A percentile compares a stretch with the other conserved stretches of the same genome.
These are phyloP conservation scores for Zeuzera pyrina DNA, from an alignment of 2,888 invertebrate species.

Conservation along the genomic window DNA sequence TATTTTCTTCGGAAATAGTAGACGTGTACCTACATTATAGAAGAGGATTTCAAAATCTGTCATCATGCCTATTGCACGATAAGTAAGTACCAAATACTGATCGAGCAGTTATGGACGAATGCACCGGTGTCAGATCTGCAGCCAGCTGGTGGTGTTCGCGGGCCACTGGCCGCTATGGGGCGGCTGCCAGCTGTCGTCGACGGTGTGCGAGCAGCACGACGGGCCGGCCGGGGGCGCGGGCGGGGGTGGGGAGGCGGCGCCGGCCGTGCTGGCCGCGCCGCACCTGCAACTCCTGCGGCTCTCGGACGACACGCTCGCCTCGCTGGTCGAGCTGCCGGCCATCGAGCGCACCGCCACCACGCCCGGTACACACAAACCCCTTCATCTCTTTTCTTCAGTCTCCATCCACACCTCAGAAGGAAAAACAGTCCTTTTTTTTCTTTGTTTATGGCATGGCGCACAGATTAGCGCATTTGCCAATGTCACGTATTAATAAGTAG, in stretches of 20 bases:
- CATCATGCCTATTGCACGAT: too few species aligned
- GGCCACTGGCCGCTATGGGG: slow-evolving; percentile 97
- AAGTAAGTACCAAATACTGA: too few species aligned
- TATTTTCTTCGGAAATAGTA: too few species aligned
- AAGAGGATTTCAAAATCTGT: too few species aligned
- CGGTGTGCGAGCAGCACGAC: slow-evolving; percentile 95
- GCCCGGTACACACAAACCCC: slow-evolving; percentile 28
- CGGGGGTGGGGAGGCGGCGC: slow-evolving; percentile 81
- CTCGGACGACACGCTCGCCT: slow-evolving; percentile 86
- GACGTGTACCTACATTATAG: too few species aligned
- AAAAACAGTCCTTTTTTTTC: too few species aligned
- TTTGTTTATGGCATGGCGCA: too few species aligned
- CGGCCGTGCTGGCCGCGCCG: slow-evolving; percentile 86
- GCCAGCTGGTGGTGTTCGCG: slow-evolving; percentile 91
- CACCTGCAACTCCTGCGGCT: slow-evolving; percentile 90
- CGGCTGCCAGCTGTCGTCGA: slow-evolving; percentile 89
- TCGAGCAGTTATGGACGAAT: too few species aligned
- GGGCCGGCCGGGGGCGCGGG: slow-evolving; percentile 79
- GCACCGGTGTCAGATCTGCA: slow-evolving; percentile 77
- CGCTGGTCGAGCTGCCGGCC: slow-evolving; percentile 91
- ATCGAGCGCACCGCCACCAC: slow-evolving; percentile 23
- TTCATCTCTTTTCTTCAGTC: too few species aligned
- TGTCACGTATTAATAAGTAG: too few species aligned
- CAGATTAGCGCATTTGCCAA: too few species aligned
- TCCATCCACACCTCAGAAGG: too few species aligned